Conservation (phyloP, 2,888 invertebrate genomes). For the Axea sp. region DNA sequence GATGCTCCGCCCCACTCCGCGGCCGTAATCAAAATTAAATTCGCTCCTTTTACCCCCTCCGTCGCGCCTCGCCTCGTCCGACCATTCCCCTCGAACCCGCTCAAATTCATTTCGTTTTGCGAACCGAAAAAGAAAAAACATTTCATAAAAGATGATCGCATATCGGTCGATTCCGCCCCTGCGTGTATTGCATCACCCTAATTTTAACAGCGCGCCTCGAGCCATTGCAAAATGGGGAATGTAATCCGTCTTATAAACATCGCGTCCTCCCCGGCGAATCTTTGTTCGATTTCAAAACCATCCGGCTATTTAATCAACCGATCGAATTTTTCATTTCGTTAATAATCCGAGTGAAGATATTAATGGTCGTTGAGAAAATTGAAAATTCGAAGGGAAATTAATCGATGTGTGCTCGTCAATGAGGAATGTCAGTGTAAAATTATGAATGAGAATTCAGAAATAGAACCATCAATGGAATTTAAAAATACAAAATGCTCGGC, state of each 20-base stretch:
- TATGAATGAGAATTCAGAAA: too few species aligned
- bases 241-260: slow-evolving; percentile 37
- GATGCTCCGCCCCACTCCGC: slow-evolving; percentile 1
- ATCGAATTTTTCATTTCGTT: too few species aligned
- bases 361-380: too few species aligned
- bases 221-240: slow-evolving; percentile 33
- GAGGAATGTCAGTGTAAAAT: too few species aligned
- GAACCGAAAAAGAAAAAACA: slow-evolving; percentile 21
- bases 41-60: not conserved
- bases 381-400: too few species aligned
- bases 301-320: not conserved
- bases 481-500: too few species aligned
- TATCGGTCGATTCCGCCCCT: slow-evolving; percentile 22
- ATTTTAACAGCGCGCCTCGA: slow-evolving; percentile 36
- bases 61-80: not conserved
- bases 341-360: too few species aligned
- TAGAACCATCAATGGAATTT: too few species aligned
- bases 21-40: slow-evolving; percentile 27
- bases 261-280: slow-evolving; percentile 11
- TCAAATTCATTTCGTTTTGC: slow-evolving; percentile 39
- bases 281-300: slow-evolving; percentile 21
- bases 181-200: slow-evolving; percentile 31
- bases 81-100: not conserved
- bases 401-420: too few species aligned
- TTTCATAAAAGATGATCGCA: slow-evolving; percentile 50